These are phyloP conservation scores for Vicugna pacos DNA, from an alignment of 2,113 vertebrate species.

Conservation along the genomic window DNA sequence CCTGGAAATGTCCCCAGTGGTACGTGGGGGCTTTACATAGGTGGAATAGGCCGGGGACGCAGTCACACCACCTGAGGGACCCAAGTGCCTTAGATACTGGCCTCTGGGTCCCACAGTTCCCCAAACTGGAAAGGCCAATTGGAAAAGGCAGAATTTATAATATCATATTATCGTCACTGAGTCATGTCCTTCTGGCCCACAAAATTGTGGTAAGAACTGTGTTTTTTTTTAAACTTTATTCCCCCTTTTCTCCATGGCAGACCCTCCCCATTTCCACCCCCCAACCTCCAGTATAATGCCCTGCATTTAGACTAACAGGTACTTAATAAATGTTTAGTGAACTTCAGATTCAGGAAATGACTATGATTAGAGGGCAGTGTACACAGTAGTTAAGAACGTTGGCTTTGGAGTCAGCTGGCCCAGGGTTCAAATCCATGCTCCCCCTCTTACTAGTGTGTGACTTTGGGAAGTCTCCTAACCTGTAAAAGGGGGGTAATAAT, in stretches of 20 bases:
- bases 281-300: neutral
- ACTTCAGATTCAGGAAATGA: neutral
- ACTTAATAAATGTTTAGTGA: neutral
- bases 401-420: neutral
- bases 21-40: neutral
- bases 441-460: neutral
- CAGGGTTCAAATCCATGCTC: neutral
- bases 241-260: neutral
- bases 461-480: neutral
- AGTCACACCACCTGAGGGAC: neutral
- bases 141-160: neutral
- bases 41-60: neutral
- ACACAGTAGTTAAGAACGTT: neutral
- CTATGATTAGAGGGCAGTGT: neutral
- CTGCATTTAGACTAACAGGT: neutral
- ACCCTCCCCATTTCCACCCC: too few relatives aligned
- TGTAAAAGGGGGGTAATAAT: slow-evolving; percentile 29
- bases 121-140: neutral
- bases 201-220: neutral
- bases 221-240: neutral
- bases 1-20: neutral
- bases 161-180: fast-evolving
- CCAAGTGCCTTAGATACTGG: neutral
- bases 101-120: neutral
- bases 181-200: neutral